Percentiles rank a stretch among this genome's conserved stretches.
These are phyloP conservation scores for Scelioninae gen. 1 DNA, from an alignment of 2,888 invertebrate species.

Conservation along the genomic window DNA sequence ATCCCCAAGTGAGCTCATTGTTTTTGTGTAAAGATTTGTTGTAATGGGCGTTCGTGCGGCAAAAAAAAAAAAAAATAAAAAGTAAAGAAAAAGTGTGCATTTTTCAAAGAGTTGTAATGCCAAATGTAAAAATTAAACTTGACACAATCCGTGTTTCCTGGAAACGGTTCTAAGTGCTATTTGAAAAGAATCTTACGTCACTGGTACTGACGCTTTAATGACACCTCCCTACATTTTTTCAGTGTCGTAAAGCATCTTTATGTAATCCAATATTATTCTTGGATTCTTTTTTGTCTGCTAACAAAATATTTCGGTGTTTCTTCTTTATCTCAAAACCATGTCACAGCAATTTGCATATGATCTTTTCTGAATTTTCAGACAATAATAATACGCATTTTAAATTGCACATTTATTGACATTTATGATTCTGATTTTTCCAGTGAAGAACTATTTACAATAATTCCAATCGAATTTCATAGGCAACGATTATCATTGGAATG, in stretches of 20 bases:
- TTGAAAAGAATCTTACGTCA: constrained; percentile 53
- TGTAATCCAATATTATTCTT: constrained; percentile 54
- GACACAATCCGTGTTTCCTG: constrained; percentile 24
- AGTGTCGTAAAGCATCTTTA: constrained; percentile 47
- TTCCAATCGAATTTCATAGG: not conserved
- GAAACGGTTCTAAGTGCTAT: constrained; percentile 37
- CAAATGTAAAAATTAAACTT: constrained; percentile 38
- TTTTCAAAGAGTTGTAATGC: constrained; percentile 26
- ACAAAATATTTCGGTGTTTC: constrained; percentile 15
- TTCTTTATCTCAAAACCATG: constrained; percentile 7
- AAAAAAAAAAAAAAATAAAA: not conserved
- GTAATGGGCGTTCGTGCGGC: not conserved
- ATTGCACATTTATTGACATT: not conserved
- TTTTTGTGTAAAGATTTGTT: constrained; percentile 21
- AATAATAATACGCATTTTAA: not conserved
- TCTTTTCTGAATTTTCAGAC: not conserved
- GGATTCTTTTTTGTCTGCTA: constrained; percentile 20
- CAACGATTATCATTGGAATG: constrained; percentile 8
- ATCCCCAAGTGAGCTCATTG: constrained; percentile 7
- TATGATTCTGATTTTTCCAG: no score
- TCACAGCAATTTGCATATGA: not conserved
- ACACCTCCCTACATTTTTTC: constrained; percentile 54
- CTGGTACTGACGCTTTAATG: constrained; percentile 50
- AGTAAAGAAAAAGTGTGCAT: constrained; percentile 16
- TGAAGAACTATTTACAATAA: not conserved